Base-by-base conservation (phyloP, 2,888 invertebrate species). In the Calameuta pallipes region DNA sequence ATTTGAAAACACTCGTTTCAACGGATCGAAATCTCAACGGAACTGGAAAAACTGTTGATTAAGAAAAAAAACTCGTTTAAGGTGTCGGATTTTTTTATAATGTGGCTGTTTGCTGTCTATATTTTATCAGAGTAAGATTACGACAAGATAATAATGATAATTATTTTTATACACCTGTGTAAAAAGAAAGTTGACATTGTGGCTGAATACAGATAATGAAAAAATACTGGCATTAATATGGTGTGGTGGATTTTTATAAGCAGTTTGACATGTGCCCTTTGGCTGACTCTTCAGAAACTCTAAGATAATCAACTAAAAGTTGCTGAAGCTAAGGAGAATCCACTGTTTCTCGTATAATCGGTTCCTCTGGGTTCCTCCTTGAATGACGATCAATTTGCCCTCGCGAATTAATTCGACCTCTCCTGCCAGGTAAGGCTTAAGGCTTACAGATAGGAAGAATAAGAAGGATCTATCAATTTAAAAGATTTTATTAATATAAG, bases 111-210 rank as follows among this genome's bases (percentile, higher is more conserved):
- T 41, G 15, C 41, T 15, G 78, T 81, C 77, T 82, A 77, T 87
- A 86, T 86, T 84, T 85, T 85, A 79, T 85, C 76, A 78, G 82
- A 80, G 78, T 82, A 80, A 76, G 71, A 41, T 74, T 75, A 76
- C 36, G 71, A 82, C 82, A 82, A 85, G 87, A 85, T 83, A 76
- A 81, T 87, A 86, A 85, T 82, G 36, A 82, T 80, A 83, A 84
- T 85, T 88, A 88, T 88, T 86, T 88, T 87, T 88, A 82, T 88
- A 88, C 83, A 81, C 83, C 75, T 81, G 83, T 86, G 81, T 84
- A 85, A 82, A 82, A 80, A 81, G 78, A 82, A 41, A 15, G 6
- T 41, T 41, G 41, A 41, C 41, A 41, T 41, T 41, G 15, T 41
- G 41, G 15, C 41, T 41, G 41, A 41, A 41, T 41, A 41, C 41